These are phyloP conservation scores for Petroica traversi DNA, from an alignment of 2,113 vertebrate genomes.

Conservation along the genomic window DNA sequence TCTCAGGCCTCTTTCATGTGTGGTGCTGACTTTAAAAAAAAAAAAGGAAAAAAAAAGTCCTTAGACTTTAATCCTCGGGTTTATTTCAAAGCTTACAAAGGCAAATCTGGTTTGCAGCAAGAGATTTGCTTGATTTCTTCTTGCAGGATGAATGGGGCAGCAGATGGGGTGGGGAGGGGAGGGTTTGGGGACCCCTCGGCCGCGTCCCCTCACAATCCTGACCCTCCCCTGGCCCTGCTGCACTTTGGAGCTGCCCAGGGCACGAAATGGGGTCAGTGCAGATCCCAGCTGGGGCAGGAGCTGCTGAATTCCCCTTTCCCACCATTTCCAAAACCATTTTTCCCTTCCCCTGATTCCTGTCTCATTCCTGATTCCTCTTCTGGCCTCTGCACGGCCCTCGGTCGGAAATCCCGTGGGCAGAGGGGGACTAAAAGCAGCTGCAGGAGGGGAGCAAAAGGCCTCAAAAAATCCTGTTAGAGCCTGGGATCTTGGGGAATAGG, in stretches of 20 bases:
- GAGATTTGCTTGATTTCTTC: slow-evolving; percentile 41
- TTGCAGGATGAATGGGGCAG: neutral
- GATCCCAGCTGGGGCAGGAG: neutral
- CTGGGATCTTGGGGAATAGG: neutral
- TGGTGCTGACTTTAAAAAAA: neutral
- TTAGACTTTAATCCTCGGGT: slow-evolving; percentile 54
- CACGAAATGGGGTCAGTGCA: neutral
- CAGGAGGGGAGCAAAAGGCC: neutral
- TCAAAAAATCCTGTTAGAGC: neutral
- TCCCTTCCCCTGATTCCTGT: neutral
- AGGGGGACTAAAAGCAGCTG: neutral
- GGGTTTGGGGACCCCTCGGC: neutral
- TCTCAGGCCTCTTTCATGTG: neutral
- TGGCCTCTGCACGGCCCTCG: neutral
- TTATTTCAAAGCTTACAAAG: slow-evolving; percentile 56
- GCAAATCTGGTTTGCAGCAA: slow-evolving; percentile 42
- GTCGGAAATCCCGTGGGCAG: neutral
- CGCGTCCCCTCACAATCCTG: neutral
- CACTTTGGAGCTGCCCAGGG: neutral
- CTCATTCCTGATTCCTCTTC: too few relatives aligned
- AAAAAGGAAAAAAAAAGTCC: neutral
- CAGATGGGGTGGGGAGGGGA: slow-evolving; percentile 12
- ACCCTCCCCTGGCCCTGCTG: neutral
- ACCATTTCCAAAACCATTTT: neutral
- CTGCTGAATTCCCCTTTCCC: neutral